Percentiles rank a stretch among this genome's conserved stretches.
These are phyloP conservation scores for Homalodisca vitripennis DNA, from an alignment of 1,140 invertebrate species.

Conservation along the genomic window DNA sequence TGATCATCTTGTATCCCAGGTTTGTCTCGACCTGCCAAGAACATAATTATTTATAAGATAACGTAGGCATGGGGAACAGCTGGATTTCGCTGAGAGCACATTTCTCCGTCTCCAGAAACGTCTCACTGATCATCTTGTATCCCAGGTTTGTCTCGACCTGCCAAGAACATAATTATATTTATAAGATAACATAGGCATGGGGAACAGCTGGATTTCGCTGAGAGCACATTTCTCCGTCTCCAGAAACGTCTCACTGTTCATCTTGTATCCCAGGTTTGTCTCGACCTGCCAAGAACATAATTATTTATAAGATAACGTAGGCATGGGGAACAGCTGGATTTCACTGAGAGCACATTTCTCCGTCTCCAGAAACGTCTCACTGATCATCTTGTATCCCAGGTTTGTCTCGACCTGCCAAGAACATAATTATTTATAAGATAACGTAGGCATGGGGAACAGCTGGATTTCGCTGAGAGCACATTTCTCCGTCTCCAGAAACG, in stretches of 20 bases:
- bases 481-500: conserved; percentile 58
- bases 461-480: conserved; percentile 56
- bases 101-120: conserved; percentile 58
- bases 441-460: conserved; percentile 54
- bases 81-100: conserved; percentile 56
- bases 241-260: conserved; percentile 56
- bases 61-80: conserved; percentile 54
- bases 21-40: conserved; percentile 56
- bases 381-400: conserved; percentile 56
- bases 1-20: conserved; percentile 56
- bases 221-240: conserved; percentile 60
- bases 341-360: conserved; percentile 59
- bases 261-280: conserved; percentile 53
- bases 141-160: conserved; percentile 55
- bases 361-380: conserved; percentile 55
- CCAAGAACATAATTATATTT: no score
- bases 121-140: conserved; percentile 57
- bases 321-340: conserved; percentile 54
- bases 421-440: no score
- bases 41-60: no score
- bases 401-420: conserved; percentile 56
- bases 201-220: conserved; percentile 55
- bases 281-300: conserved; percentile 49
- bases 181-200: conserved; percentile 52
- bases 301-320: conserved; percentile 48